Percentiles rank a stretch among this genome's conserved stretches.
These are phyloP conservation scores for Platycnemis pennipes DNA, from an alignment of 2,888 invertebrate species.

Conservation along the genomic window DNA sequence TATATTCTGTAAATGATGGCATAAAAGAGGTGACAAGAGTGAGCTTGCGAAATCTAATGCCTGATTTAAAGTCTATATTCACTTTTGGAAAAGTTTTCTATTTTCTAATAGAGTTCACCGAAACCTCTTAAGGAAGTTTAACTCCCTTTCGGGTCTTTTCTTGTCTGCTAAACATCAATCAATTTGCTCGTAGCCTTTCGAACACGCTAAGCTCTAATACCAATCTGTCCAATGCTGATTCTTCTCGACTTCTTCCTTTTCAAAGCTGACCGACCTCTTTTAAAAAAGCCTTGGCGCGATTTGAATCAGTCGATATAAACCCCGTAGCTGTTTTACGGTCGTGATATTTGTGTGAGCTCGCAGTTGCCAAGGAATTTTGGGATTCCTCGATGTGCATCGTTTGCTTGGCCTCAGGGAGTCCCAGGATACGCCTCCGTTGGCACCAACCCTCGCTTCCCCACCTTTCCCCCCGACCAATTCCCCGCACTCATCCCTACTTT, in stretches of 20 bases:
- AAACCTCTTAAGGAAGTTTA: too few species aligned
- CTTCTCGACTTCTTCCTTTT: background rate
- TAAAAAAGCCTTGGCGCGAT: background rate
- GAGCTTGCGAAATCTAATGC: too few species aligned
- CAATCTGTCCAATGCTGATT: background rate
- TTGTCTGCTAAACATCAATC: too few species aligned
- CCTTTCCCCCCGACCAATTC: background rate
- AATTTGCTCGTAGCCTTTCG: too few species aligned
- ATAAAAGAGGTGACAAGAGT: too few species aligned
- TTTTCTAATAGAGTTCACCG: too few species aligned
- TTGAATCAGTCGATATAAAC: constrained; percentile 6
- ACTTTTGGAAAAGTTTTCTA: too few species aligned
- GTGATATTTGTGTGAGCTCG: constrained; percentile 19
- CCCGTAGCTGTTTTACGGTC: constrained; percentile 9
- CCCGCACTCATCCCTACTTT: background rate
- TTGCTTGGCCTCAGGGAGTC: constrained; percentile 3
- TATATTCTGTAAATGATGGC: too few species aligned
- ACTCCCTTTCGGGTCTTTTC: too few species aligned
- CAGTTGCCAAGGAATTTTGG: constrained; percentile 39
- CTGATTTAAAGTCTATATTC: too few species aligned
- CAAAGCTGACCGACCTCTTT: background rate
- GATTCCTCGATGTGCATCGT: constrained; percentile 38
- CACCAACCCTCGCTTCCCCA: background rate
- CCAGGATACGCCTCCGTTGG: constrained; percentile 31
- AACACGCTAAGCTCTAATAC: too few species aligned